A percentile compares a stretch with the other conserved stretches of the same genome.
Evolutionary conservation across 2,113 vertebrate genomes (phyloP).

Genomic region (Macroglossus sobrinus): DNA sequence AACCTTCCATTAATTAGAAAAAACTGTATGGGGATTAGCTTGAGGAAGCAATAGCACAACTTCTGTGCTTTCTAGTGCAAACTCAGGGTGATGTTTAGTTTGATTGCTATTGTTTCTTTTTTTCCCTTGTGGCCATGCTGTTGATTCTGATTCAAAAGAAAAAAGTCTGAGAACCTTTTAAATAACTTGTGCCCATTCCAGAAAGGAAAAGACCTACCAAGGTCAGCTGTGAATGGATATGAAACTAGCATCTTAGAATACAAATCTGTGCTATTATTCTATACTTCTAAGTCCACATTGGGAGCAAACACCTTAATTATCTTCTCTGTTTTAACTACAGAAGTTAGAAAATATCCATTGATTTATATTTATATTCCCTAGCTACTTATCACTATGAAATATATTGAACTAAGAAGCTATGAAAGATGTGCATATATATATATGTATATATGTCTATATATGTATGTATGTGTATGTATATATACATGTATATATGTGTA

Average conservation of each 20-base stretch:
- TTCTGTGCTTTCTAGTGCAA: constrained; percentile 36
- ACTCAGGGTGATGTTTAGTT: constrained; percentile 21
- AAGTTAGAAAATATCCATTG: constrained; percentile 48
- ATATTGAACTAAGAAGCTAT: background rate
- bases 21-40: constrained; percentile 44
- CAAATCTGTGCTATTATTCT: background rate
- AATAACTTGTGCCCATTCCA: constrained; percentile 8
- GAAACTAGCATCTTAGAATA: constrained; percentile 8
- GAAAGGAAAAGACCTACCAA: background rate
- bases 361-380: constrained; percentile 53
- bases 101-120: constrained; percentile 54
- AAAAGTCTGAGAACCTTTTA: constrained; percentile 33
- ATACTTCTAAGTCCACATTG: background rate
- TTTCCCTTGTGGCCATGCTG: background rate
- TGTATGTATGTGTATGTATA: no score
- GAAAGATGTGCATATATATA: background rate
- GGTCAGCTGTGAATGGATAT: background rate
- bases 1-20: constrained; percentile 62
- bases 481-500: no score
- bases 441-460: no score
- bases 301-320: constrained; percentile 30
- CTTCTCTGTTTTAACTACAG: background rate
- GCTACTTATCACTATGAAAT: constrained; percentile 57
- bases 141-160: constrained; percentile 21
- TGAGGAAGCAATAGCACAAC: constrained; percentile 26